Conservation (phyloP, 37 sponge, comb jelly and placozoan species). For the Axinella damicornis region DNA sequence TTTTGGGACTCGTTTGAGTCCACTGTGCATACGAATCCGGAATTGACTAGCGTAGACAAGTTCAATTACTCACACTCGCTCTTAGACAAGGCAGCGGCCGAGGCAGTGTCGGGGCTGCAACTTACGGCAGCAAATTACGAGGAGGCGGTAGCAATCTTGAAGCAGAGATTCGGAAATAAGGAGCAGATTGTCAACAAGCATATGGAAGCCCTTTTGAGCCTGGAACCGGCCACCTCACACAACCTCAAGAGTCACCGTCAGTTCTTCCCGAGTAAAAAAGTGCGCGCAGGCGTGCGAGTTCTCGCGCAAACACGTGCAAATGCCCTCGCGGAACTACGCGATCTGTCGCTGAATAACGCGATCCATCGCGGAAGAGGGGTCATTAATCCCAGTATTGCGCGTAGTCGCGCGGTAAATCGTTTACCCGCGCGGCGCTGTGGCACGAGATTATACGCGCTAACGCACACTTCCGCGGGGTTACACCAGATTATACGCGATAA, state of each 20-base stretch:
- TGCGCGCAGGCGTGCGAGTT: too few species aligned
- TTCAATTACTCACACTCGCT: constrained; percentile 21
- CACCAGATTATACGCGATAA: too few species aligned
- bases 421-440: too few species aligned
- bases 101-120: neutral
- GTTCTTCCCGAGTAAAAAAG: neutral
- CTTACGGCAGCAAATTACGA: constrained; percentile 14
- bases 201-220: too few species aligned
- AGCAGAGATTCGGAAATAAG: neutral
- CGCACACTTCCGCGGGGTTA: too few species aligned
- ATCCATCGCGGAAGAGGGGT: too few species aligned
- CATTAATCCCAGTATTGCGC: too few species aligned
- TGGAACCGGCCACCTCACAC: constrained; percentile 11
- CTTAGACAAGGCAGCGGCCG: neutral
- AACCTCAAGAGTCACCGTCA: constrained; percentile 1
- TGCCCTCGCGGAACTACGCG: too few species aligned
- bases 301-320: too few species aligned
- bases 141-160: neutral
- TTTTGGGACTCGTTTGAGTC: constrained; percentile 25
- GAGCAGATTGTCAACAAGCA: neutral
- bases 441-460: too few species aligned
- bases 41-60: constrained; percentile 12
- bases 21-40: constrained; percentile 18
- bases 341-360: too few species aligned
- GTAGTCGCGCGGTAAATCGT: too few species aligned